These are phyloP conservation scores for Diaphora mendica DNA, from an alignment of 2,888 invertebrate species.

Conservation along the genomic window DNA sequence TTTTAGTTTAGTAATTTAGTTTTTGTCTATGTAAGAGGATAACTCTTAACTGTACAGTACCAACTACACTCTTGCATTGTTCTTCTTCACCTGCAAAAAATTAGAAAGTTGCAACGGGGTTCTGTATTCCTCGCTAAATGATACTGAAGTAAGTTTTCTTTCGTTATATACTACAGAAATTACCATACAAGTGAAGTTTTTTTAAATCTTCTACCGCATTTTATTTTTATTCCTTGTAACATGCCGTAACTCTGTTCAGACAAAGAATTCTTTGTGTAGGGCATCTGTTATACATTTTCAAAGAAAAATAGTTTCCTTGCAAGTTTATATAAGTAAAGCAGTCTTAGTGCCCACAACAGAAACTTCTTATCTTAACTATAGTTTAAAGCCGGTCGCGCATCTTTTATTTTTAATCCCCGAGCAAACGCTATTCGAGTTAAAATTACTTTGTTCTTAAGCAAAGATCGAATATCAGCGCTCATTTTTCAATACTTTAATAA, in stretches of 20 bases:
- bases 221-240: background rate
- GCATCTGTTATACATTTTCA: background rate
- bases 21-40: no score
- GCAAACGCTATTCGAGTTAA: conserved; percentile 76
- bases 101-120: no score
- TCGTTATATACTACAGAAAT: background rate
- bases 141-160: background rate
- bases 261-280: background rate
- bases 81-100: no score
- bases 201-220: background rate
- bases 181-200: no score
- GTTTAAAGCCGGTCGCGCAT: conserved; percentile 72
- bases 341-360: conserved; percentile 66
- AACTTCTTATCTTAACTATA: conserved; percentile 81
- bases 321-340: conserved; percentile 69
- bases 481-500: conserved; percentile 82
- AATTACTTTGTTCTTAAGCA: conserved; percentile 81
- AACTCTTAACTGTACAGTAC: no score
- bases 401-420: conserved; percentile 81
- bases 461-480: conserved; percentile 80
- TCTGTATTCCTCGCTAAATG: no score
- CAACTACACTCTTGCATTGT: no score
- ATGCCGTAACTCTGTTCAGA: background rate
- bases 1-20: no score
- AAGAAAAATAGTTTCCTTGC: conserved; percentile 62